Evolutionary conservation across 2,113 vertebrate species (phyloP).

Genomic region (Anser cygnoides): DNA sequence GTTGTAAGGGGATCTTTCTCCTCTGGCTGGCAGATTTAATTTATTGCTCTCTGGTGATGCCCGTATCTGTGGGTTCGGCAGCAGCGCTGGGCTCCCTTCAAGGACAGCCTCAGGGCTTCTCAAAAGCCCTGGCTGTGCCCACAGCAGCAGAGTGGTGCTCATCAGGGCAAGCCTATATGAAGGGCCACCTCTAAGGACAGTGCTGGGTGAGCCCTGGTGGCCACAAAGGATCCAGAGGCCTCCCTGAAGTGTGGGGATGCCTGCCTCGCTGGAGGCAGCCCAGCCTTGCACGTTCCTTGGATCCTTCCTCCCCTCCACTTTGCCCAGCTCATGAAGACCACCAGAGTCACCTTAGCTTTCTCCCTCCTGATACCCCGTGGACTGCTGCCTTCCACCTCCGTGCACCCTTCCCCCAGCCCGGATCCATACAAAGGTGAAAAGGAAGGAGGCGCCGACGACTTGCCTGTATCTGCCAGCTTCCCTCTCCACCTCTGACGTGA

Average conservation of each 20-base stretch:
- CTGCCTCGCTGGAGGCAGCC: background rate
- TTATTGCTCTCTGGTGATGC: background rate
- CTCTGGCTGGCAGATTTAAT: background rate
- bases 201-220: background rate
- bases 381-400: background rate
- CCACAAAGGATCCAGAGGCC: background rate
- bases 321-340: background rate
- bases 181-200: background rate
- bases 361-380: background rate
- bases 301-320: background rate
- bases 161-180: background rate
- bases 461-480: slow-evolving; percentile 65
- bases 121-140: background rate
- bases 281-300: accelerated
- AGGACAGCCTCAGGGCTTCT: background rate
- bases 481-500: slow-evolving; percentile 67
- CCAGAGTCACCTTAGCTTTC: background rate
- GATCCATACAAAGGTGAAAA: slow-evolving; percentile 66
- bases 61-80: background rate
- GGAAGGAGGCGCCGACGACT: slow-evolving; percentile 45
- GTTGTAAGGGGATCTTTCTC: background rate
- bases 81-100: background rate
- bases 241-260: background rate
- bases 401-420: background rate
- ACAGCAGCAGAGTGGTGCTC: accelerated